phyloP scores from a whole-genome alignment of 2,797 vertebrate genomes.

The Cynopterus sphinx region DNA sequence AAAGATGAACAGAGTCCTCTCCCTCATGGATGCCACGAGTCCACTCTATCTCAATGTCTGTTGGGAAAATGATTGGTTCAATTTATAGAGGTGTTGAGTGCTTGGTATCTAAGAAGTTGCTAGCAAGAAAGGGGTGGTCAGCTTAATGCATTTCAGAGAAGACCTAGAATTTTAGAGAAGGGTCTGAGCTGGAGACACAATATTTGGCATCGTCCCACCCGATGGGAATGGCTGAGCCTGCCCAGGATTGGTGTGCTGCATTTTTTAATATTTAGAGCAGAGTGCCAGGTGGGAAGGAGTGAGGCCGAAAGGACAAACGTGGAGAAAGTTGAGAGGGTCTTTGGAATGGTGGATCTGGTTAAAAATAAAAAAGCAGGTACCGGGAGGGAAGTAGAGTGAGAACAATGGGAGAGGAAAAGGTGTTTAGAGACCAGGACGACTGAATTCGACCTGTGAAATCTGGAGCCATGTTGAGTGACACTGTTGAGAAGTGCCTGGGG shows the following conservation, averaged over 20 bases:
- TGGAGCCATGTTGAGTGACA: not conserved
- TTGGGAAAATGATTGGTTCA: not conserved
- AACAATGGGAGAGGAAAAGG: not conserved
- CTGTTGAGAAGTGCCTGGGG: not conserved
- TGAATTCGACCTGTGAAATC: not conserved
- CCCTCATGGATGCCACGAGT: not conserved
- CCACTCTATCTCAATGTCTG: not conserved
- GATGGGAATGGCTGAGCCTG: not conserved
- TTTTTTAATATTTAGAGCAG: not conserved
- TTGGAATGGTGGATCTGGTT: not conserved
- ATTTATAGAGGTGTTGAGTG: not conserved
- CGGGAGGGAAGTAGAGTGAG: not conserved
- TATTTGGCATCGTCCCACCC: not conserved
- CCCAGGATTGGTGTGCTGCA: not conserved
- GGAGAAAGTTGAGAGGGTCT: not conserved
- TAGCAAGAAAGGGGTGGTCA: not conserved
- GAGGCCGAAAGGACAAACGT: not conserved
- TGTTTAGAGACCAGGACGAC: not conserved
- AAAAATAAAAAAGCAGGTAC: not conserved
- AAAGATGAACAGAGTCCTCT: not conserved
- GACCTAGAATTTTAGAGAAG: not conserved
- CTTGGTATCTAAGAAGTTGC: not conserved
- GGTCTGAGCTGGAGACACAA: not conserved
- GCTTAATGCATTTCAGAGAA: not conserved
- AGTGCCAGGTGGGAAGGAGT: not conserved